phyloP scores from a whole-genome alignment of 2,113 vertebrate species.

The Poeciliopsis occidentalis region DNA sequence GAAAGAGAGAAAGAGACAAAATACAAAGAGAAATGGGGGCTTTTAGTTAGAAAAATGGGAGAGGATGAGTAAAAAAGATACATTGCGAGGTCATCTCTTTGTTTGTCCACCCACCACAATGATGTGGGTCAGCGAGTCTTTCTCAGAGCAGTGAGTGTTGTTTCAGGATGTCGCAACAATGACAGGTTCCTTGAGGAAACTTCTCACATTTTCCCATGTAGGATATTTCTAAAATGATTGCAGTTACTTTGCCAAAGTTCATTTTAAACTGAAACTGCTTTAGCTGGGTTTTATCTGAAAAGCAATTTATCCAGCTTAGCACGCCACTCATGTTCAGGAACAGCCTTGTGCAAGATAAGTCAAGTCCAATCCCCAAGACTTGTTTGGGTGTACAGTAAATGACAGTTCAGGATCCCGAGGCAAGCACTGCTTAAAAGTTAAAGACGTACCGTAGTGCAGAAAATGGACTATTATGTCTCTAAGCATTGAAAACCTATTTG shows the following conservation, averaged over 20 bases:
- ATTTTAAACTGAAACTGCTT: slow-evolving; percentile 31
- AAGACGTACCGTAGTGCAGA: slow-evolving; percentile 26
- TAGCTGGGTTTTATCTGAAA: slow-evolving; percentile 40
- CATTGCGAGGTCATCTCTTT: slow-evolving; percentile 46
- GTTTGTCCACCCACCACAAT: slow-evolving; percentile 62
- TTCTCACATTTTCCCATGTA: slow-evolving; percentile 13
- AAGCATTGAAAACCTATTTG: slow-evolving; percentile 48
- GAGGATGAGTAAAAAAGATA: slow-evolving; percentile 36
- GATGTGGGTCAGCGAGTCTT: slow-evolving; percentile 45
- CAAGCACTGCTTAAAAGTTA: slow-evolving; percentile 28
- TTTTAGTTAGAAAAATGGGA: slow-evolving; percentile 20
- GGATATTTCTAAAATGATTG: slow-evolving; percentile 18
- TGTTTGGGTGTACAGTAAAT: slow-evolving; percentile 37
- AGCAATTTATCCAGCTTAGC: slow-evolving; percentile 49
- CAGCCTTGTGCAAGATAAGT: slow-evolving; percentile 34
- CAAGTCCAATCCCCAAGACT: slow-evolving; percentile 10
- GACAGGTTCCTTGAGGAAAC: slow-evolving; percentile 44
- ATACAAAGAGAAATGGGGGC: slow-evolving; percentile 19
- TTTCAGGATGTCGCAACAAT: slow-evolving; percentile 61
- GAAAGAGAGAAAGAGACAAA: slow-evolving; percentile 3
- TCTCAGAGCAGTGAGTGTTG: slow-evolving; percentile 54
- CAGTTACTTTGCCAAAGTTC: slow-evolving; percentile 36
- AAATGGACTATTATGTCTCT: slow-evolving; percentile 55
- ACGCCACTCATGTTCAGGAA: slow-evolving; percentile 18
- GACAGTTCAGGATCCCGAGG: slow-evolving; percentile 42